A percentile compares a stretch with the other conserved stretches of the same genome.
These are phyloP conservation scores for Karalla daura DNA, from an alignment of 2,797 vertebrate genomes.

Conservation along the genomic window DNA sequence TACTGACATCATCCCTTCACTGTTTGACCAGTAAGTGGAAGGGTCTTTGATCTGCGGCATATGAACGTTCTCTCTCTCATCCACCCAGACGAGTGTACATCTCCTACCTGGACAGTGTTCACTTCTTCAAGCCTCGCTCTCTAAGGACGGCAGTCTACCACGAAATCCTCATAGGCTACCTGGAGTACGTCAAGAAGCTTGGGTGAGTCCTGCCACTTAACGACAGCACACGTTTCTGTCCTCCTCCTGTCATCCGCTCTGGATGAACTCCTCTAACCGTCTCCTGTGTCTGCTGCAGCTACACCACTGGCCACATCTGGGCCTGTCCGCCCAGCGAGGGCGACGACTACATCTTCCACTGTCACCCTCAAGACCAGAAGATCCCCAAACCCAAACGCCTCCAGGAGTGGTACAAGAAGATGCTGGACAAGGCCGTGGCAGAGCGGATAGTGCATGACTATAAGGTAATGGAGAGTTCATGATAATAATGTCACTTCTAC, in stretches of 20 bases:
- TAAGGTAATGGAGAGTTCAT: conserved; percentile 92
- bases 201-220: conserved; percentile 84
- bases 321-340: conserved; percentile 98
- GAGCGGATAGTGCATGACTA: conserved; percentile 97
- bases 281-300: conserved; percentile 78
- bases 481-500: too few species aligned
- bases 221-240: background rate
- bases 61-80: background rate
- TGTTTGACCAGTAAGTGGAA: background rate
- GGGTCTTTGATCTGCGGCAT: background rate
- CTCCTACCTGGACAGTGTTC: conserved; percentile 98
- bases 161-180: conserved; percentile 96
- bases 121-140: conserved; percentile 95
- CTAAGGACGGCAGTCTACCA: conserved; percentile 97
- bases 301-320: conserved; percentile 97
- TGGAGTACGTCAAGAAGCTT: conserved; percentile 96
- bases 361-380: conserved; percentile 96
- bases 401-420: conserved; percentile 99
- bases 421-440: conserved; percentile 96
- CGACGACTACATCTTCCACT: conserved; percentile 99
- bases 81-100: conserved; percentile 93
- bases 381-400: conserved; percentile 98
- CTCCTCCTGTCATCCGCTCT: too few species aligned
- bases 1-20: conserved; percentile 59
- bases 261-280: too few species aligned